Conservation (phyloP, 2,888 invertebrate genomes). For the Latheticus oryzae region DNA sequence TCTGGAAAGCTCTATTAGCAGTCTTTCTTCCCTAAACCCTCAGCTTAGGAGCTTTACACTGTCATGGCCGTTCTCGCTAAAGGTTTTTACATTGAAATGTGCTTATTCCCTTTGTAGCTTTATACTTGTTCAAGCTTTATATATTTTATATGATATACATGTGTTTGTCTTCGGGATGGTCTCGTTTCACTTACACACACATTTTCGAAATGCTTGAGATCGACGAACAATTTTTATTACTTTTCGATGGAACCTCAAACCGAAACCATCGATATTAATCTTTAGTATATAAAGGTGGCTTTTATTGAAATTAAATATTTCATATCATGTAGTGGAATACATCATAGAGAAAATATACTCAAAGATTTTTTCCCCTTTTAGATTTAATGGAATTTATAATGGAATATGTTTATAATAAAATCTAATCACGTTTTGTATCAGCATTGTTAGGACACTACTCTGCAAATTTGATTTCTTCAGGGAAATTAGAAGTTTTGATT, state of each 20-base stretch:
- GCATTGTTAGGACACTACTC: constrained; percentile 48
- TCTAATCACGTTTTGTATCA: constrained; percentile 57
- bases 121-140: constrained; percentile 52
- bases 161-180: constrained; percentile 29
- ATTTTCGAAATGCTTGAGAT: constrained; percentile 3
- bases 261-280: constrained; percentile 15
- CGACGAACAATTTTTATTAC: constrained; percentile 11
- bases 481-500: constrained; percentile 66
- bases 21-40: constrained; percentile 66
- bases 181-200: constrained; percentile 9
- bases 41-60: constrained; percentile 66
- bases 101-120: constrained; percentile 65
- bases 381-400: constrained; percentile 37
- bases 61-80: constrained; percentile 63
- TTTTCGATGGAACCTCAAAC: constrained; percentile 22
- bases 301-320: constrained; percentile 38
- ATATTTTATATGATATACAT: constrained; percentile 47
- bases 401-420: constrained; percentile 44
- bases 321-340: constrained; percentile 9
- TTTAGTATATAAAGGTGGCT: constrained; percentile 15
- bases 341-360: not conserved
- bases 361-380: constrained; percentile 5
- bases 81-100: constrained; percentile 66
- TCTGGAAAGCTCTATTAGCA: constrained; percentile 67
- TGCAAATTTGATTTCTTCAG: constrained; percentile 61